Base-by-base conservation (phyloP, 2,888 invertebrate species). In the Lithophane socia region DNA sequence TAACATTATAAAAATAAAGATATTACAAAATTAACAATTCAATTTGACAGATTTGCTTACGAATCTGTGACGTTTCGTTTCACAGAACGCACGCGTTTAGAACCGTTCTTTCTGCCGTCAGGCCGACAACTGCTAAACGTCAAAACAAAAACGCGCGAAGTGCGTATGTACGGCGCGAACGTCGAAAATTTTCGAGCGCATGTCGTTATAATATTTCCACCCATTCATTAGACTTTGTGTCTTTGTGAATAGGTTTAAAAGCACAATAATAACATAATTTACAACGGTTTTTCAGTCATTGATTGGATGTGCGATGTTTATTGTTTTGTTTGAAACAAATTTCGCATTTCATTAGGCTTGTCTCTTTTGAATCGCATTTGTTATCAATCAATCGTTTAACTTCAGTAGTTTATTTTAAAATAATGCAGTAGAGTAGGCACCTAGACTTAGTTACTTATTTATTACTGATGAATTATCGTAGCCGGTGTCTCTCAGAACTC, bases 61-160 rank as follows among this genome's bases (percentile, higher is more conserved):
- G 86, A 86, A 86, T 87, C 86, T 88, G 87, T 91, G 89, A 93
- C 94, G 95, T 95, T 95, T 92, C 94, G 94, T 94, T 94, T 92
- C 87, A 92, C 92, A 89, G 87, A 84, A 86, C 86, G 83, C 80
- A 88, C 84, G 75, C 88, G 85, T 79, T 82, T 79, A 81, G 88
- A 89, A 92, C 93, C 93, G 90, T 90, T 91, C 92, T 89, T 86
- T 87, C 81, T 90, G 94, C 93, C 91, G 93, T 91, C 95, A 92
- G 91, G 89, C 89, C 92, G 92, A 94, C 94, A 95, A 95, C 95
- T 95, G 95, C 92, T 92, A 92, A 92, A 85, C 83, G 84, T 84
- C 83, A 86, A 91, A 77, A 91, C 86, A 86, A 89, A 89, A 87
- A 89, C 90, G 92, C 91, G 92, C 91, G 89, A 94, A 92, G 89